A percentile compares a stretch with the other conserved stretches of the same genome.
phyloP scores from a whole-genome alignment of 1,140 invertebrate genomes.

The Lordiphosa collinella region DNA sequence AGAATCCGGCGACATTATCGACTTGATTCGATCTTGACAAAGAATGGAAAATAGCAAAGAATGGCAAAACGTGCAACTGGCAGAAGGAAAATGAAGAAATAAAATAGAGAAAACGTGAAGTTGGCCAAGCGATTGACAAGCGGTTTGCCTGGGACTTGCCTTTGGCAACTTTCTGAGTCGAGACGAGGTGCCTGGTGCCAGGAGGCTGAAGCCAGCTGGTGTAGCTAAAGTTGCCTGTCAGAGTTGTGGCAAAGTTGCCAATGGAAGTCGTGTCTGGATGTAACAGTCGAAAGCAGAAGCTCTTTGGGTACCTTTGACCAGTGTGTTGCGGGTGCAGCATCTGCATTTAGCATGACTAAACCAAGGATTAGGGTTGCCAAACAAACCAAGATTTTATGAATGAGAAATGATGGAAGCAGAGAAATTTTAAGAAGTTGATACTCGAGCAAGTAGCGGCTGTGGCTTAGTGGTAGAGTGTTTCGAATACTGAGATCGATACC shows the following conservation, averaged over 20 bases:
- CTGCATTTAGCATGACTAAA: conserved; percentile 37
- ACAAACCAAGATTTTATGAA: no score
- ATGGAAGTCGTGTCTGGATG: conserved; percentile 10
- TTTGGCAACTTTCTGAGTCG: conserved; percentile 10
- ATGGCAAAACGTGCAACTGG: conserved; percentile 55
- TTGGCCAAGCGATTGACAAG: conserved; percentile 64
- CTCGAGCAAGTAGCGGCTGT: no score
- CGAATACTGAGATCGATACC: no score
- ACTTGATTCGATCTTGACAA: conserved; percentile 58
- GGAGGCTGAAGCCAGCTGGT: no score
- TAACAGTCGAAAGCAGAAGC: conserved; percentile 12
- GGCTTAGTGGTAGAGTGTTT: no score
- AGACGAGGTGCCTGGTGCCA: conserved; percentile 1
- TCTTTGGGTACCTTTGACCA: conserved; percentile 7
- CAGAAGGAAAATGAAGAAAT: conserved; percentile 34
- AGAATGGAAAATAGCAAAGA: conserved; percentile 29
- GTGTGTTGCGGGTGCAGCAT: conserved; percentile 40
- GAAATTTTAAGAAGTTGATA: no score
- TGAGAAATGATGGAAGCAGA: no score
- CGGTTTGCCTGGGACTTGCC: conserved; percentile 37
- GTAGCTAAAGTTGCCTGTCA: conserved; percentile 1
- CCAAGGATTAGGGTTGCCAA: no score
- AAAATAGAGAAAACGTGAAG: conserved; percentile 39
- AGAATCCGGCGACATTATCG: conserved; percentile 68
- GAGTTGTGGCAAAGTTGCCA: conserved; percentile 3